phyloP scores from a whole-genome alignment of 2,797 vertebrate species.

The Poecilia velifera region DNA sequence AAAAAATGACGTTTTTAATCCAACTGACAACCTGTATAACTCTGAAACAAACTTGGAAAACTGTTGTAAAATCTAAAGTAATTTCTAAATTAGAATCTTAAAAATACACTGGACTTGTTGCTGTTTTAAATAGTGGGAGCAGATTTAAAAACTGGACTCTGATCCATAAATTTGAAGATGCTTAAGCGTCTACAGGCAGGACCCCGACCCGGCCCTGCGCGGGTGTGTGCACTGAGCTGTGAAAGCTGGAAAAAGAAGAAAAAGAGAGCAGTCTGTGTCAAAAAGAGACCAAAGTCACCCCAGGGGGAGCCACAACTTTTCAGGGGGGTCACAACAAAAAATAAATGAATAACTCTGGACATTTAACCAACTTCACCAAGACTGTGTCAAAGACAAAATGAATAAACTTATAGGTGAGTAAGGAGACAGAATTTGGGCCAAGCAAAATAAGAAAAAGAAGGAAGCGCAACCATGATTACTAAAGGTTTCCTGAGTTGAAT shows the following conservation, averaged over 20 bases:
- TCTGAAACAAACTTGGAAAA: not conserved
- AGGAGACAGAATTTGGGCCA: too few species aligned
- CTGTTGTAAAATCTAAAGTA: not conserved
- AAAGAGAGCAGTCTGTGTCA: not conserved
- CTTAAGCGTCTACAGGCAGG: not conserved
- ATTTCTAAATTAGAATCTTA: not conserved
- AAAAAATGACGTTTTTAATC: not conserved
- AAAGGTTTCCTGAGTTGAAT: too few species aligned
- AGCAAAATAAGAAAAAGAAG: too few species aligned
- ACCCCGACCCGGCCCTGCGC: not conserved
- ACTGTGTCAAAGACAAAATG: not conserved
- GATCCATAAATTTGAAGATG: not conserved
- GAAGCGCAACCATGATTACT: too few species aligned
- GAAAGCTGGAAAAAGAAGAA: not conserved
- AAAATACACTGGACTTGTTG: not conserved
- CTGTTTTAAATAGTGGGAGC: not conserved
- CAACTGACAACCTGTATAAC: not conserved
- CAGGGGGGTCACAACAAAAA: too few species aligned
- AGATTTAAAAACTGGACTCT: slow-evolving; percentile 5
- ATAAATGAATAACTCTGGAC: not conserved
- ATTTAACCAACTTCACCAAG: too few species aligned
- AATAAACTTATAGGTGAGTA: too few species aligned
- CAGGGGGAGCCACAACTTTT: too few species aligned
- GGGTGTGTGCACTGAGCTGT: not conserved
- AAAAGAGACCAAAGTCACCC: not conserved